Percentiles rank a stretch among this genome's conserved stretches.
phyloP scores from a whole-genome alignment of 2,797 vertebrate species.

The Heliangelus exortis region DNA sequence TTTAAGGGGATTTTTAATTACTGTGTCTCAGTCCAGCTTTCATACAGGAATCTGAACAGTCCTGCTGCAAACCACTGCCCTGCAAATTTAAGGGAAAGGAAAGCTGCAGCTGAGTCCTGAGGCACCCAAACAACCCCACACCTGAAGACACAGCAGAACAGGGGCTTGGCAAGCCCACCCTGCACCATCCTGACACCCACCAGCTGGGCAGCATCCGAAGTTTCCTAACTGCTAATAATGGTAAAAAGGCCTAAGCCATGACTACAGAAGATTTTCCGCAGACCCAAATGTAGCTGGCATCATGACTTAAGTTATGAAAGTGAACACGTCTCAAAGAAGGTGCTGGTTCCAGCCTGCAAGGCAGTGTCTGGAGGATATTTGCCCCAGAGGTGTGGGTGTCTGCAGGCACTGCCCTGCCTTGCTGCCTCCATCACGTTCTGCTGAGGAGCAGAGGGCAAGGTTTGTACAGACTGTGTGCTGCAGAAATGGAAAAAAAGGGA shows the following conservation, averaged over 20 bases:
- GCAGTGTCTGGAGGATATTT: neutral
- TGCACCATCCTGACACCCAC: fast-evolving
- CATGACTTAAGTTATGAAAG: fast-evolving
- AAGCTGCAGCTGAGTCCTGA: neutral
- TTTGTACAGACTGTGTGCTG: neutral
- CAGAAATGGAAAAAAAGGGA: fast-evolving
- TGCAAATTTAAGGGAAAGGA: neutral
- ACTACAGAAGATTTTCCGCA: neutral
- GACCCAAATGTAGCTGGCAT: fast-evolving
- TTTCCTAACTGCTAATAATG: neutral
- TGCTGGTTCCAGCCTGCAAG: neutral
- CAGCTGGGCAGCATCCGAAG: fast-evolving
- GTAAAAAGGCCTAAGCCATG: neutral
- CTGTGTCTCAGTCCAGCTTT: neutral
- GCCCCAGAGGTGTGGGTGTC: too few species aligned
- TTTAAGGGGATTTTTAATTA: neutral
- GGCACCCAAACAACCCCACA: fast-evolving
- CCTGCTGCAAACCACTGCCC: neutral
- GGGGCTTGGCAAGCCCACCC: neutral
- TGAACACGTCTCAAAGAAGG: fast-evolving
- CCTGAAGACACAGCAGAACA: neutral
- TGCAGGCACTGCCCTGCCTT: neutral
- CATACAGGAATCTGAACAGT: neutral
- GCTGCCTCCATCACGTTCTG: neutral
- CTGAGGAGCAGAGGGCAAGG: neutral